Evolutionary conservation across 2,113 vertebrate genomes (phyloP).

Genomic region (Centropristis striata): DNA sequence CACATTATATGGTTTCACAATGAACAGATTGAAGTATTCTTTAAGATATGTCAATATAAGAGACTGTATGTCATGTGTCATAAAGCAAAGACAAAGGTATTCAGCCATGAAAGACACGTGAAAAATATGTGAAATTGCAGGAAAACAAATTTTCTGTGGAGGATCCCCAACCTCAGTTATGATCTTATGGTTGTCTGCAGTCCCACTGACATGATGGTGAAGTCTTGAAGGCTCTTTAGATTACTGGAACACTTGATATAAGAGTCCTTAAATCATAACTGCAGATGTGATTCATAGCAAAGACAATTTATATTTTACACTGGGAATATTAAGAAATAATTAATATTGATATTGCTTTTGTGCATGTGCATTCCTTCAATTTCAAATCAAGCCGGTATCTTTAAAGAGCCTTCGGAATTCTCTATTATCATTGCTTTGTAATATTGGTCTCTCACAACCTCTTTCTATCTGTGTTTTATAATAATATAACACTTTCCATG

Average conservation of each 20-base stretch:
- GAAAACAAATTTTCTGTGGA: neutral
- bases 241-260: neutral
- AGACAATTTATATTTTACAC: neutral
- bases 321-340: neutral
- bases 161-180: neutral
- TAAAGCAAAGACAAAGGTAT: neutral
- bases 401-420: conserved; percentile 3
- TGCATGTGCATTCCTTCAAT: neutral
- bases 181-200: neutral
- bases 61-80: neutral
- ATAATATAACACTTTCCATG: neutral
- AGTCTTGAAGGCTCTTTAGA: neutral
- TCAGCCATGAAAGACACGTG: neutral
- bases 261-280: neutral
- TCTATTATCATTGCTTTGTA: neutral
- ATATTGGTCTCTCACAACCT: neutral
- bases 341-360: neutral
- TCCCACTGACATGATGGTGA: neutral
- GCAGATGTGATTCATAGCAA: neutral
- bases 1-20: neutral
- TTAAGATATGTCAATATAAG: neutral
- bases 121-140: neutral
- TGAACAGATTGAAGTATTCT: neutral
- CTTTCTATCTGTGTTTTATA: neutral
- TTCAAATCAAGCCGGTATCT: conserved; percentile 14